phyloP scores from a whole-genome alignment of 2,888 invertebrate species.

The Stictocephala bisonia region DNA sequence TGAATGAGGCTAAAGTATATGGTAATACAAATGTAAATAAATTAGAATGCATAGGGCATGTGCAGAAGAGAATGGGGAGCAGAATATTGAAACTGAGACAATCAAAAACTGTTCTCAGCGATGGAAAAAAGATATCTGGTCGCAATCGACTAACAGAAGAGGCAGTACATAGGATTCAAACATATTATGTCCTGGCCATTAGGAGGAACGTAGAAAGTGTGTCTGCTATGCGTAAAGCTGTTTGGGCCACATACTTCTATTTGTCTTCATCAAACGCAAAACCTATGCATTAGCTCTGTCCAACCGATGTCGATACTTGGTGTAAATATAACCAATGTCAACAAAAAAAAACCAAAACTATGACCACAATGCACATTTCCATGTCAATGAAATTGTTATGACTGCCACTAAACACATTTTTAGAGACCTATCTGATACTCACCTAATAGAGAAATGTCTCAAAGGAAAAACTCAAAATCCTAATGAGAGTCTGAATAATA shows the following conservation, averaged over 20 bases:
- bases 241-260: constrained; percentile 59
- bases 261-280: constrained; percentile 56
- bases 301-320: constrained; percentile 52
- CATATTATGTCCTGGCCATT: constrained; percentile 59
- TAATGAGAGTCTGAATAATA: neutral
- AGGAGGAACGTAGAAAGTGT: constrained; percentile 53
- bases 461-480: constrained; percentile 16
- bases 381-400: neutral
- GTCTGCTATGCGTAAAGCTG: constrained; percentile 56
- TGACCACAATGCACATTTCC: constrained; percentile 5
- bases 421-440: neutral
- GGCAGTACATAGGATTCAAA: constrained; percentile 56
- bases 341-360: constrained; percentile 5
- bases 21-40: constrained; percentile 42
- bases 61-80: constrained; percentile 48
- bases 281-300: constrained; percentile 54
- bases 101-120: constrained; percentile 21
- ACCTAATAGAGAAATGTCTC: neutral
- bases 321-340: constrained; percentile 55
- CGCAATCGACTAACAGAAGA: constrained; percentile 55
- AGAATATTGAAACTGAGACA: constrained; percentile 41
- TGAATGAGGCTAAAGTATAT: constrained; percentile 42
- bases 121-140: constrained; percentile 50
- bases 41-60: constrained; percentile 33
- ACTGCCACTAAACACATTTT: constrained; percentile 6